Conservation (phyloP, 2,888 invertebrate genomes). For the Cryptocephalus moraei region DNA sequence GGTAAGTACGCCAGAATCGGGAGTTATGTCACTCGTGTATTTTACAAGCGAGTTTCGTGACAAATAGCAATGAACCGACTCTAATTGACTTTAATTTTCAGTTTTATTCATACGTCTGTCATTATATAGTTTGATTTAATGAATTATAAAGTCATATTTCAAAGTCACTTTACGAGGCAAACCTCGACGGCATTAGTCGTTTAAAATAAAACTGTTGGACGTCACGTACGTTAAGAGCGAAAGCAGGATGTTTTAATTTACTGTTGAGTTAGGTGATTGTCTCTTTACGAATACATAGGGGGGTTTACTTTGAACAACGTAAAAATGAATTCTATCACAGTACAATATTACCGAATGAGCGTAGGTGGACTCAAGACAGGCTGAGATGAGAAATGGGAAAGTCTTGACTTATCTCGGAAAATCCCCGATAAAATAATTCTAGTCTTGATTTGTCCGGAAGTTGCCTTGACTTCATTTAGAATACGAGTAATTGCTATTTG, state of each 20-base stretch:
- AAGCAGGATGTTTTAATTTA: conserved; percentile 6
- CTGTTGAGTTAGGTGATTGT: too few species aligned
- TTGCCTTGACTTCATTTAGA: too few species aligned
- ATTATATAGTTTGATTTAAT: conserved; percentile 17
- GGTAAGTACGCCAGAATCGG: conserved; percentile 12
- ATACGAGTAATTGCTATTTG: too few species aligned
- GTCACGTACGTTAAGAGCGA: not conserved
- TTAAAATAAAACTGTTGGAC: conserved; percentile 5
- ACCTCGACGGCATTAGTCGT: conserved; percentile 2
- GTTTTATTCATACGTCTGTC: conserved; percentile 17
- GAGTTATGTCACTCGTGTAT: conserved; percentile 21
- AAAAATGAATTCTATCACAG: too few species aligned
- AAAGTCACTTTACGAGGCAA: conserved; percentile 8
- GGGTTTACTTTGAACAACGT: too few species aligned
- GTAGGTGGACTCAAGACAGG: too few species aligned
- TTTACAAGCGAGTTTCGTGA: conserved; percentile 21
- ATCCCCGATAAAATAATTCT: too few species aligned
- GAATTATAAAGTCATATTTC: conserved; percentile 14
- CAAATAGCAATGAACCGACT: conserved; percentile 14
- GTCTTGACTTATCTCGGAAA: too few species aligned
- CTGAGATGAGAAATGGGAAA: too few species aligned
- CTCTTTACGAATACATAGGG: too few species aligned
- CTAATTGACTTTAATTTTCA: conserved; percentile 18
- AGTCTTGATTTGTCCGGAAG: too few species aligned
- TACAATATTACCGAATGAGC: too few species aligned